Base-by-base conservation (phyloP, 1,140 invertebrate species). In the Euglossa dilemma region DNA sequence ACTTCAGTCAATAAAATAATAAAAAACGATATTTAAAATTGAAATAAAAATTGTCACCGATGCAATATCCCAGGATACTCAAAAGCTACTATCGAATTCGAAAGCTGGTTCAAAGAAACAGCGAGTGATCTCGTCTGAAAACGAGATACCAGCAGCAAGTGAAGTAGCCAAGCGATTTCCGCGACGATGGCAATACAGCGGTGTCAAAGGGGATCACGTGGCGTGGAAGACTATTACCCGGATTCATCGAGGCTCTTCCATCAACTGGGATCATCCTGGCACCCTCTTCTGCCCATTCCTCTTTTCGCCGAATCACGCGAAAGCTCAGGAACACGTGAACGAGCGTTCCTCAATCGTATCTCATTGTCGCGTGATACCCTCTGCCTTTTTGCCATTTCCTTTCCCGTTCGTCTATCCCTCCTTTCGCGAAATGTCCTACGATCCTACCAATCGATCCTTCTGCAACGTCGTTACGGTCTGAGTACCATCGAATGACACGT, bases 191-290 rank as follows among this genome's bases (percentile, higher is more conserved):
- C 0, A 36, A 20, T 20, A 25, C 4, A 50, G 36, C 20, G 16
- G 20, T 36, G 63, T 67, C 61, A 20, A 23, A 28, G n/a, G 23
- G 23, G 18, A 63, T 69, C 76, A 61, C 67, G 45, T 16, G 47
- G 8, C 25, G 36, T 20, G 16, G 45, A 36, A 52, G 56, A 71
- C 67, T 36, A 79, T 61, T 71, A 50, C n/a, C 67, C 36, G 11
- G 47, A 36, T 18, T 70, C 12, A 43, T 69, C 36, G n/a, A 28
- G 12, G 11, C 28, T 20, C 23, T 47, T 63, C 67, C 45, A 72
- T 80, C 69, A 72, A 52, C 69, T 4, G 36, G 56, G 66, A 79
- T 79, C 54, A 79, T 79, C 52, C 12, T 20, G 8, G 36, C 52
- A 52, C 2, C 72, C 47, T 77, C 8, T 66, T 52, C 57, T 14